phyloP scores from a whole-genome alignment of 2,113 vertebrate species.

The Psilopsiagon aurifrons region DNA sequence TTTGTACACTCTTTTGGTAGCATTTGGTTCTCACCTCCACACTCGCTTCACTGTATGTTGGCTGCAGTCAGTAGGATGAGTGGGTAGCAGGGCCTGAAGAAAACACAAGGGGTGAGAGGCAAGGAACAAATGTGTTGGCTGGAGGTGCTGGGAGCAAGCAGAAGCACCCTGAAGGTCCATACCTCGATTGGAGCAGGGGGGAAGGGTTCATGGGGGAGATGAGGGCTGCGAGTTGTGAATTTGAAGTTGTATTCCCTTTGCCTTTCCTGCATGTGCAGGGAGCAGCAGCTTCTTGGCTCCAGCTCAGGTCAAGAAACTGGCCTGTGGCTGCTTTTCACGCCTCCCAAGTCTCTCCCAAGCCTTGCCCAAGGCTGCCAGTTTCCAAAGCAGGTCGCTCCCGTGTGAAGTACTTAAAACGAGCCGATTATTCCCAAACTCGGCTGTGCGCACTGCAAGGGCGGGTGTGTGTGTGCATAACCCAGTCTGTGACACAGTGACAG shows the following conservation, averaged over 20 bases:
- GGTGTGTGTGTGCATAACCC: fast-evolving
- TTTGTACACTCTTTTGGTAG: not conserved
- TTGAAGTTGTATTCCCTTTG: fast-evolving
- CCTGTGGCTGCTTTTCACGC: fast-evolving
- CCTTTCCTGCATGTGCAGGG: not conserved
- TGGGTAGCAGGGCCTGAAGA: not conserved
- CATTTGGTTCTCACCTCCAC: not conserved
- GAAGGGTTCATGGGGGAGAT: fast-evolving
- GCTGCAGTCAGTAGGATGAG: not conserved
- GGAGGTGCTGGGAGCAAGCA: not conserved
- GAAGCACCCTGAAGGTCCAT: not conserved
- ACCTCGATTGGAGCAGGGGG: fast-evolving
- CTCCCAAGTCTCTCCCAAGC: not conserved
- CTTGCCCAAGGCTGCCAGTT: not conserved
- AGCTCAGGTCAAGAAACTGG: not conserved
- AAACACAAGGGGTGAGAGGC: fast-evolving
- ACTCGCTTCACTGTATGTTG: not conserved
- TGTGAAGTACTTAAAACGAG: not conserved
- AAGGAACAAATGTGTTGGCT: not conserved
- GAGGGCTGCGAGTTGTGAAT: not conserved
- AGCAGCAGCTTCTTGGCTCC: not conserved
- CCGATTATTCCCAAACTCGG: fast-evolving
- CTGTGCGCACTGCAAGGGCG: fast-evolving
- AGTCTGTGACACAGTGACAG: not conserved
- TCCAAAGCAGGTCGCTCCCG: not conserved